These are phyloP conservation scores for Temnothorax nylanderi DNA, from an alignment of 1,140 invertebrate species.

Conservation along the genomic window DNA sequence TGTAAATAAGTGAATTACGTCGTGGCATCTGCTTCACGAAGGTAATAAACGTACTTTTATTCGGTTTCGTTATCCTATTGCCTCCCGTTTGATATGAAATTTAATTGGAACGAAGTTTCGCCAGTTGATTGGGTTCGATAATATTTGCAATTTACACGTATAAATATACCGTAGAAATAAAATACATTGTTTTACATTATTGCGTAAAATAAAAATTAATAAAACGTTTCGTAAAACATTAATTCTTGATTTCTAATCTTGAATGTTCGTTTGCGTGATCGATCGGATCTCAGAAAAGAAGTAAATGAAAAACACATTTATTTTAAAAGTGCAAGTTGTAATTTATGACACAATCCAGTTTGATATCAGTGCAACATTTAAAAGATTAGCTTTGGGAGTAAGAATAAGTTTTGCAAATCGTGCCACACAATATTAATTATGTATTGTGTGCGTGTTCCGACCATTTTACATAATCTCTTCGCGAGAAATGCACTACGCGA, in stretches of 20 bases:
- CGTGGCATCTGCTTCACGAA: neutral
- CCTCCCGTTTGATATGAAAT: neutral
- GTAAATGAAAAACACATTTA: neutral
- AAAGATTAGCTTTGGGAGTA: neutral
- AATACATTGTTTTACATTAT: neutral
- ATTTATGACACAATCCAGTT: neutral
- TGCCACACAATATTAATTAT: neutral
- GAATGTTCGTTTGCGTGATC: neutral
- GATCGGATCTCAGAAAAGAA: neutral
- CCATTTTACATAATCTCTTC: neutral
- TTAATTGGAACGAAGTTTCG: neutral
- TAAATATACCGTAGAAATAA: neutral
- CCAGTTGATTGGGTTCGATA: neutral
- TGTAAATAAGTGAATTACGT: neutral
- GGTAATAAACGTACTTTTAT: conserved; percentile 4
- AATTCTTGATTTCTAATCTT: neutral
- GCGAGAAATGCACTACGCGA: neutral
- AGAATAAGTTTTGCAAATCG: neutral
- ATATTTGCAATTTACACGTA: neutral
- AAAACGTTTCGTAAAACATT: too few species aligned
- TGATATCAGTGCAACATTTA: neutral
- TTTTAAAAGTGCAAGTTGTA: neutral
- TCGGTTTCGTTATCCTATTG: neutral
- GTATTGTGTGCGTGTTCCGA: neutral
- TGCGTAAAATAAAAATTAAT: neutral